These are phyloP conservation scores for Corydoras sp. DNA, from an alignment of 2,113 vertebrate species.

Conservation along the genomic window DNA sequence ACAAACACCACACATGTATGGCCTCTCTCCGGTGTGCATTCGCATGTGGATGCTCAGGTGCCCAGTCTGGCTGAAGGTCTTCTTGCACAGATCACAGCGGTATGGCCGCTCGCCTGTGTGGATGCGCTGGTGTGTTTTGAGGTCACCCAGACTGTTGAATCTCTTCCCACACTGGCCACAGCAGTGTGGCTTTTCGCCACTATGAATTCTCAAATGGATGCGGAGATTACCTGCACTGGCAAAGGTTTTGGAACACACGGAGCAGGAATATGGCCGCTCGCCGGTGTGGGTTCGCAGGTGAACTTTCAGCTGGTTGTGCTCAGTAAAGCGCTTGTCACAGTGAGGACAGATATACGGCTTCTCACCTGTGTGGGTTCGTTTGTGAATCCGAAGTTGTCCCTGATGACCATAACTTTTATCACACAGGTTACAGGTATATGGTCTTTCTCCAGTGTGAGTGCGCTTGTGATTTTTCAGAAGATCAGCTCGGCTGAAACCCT, in stretches of 20 bases:
- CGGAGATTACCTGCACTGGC: slow-evolving; percentile 61
- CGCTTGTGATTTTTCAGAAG: slow-evolving; percentile 61
- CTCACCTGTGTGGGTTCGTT: slow-evolving; percentile 64
- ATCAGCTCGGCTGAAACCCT: slow-evolving; percentile 57
- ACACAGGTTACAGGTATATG: slow-evolving; percentile 59
- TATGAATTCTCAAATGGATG: slow-evolving; percentile 66
- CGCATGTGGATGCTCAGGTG: slow-evolving; percentile 70
- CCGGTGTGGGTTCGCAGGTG: slow-evolving; percentile 66
- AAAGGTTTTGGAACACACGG: slow-evolving; percentile 62
- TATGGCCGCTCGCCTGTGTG: slow-evolving; percentile 69
- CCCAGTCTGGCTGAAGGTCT: slow-evolving; percentile 66
- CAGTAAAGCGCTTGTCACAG: slow-evolving; percentile 62
- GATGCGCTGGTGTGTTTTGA: slow-evolving; percentile 63
- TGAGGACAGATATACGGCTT: slow-evolving; percentile 60
- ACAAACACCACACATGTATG: slow-evolving; percentile 61
- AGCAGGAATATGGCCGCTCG: slow-evolving; percentile 62
- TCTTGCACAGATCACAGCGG: slow-evolving; percentile 63
- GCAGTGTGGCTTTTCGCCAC: slow-evolving; percentile 63
- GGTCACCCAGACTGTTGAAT: slow-evolving; percentile 62
- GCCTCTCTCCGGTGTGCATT: slow-evolving; percentile 66
- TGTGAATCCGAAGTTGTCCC: slow-evolving; percentile 65
- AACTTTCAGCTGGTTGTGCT: slow-evolving; percentile 67
- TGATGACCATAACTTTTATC: slow-evolving; percentile 60
- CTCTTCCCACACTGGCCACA: slow-evolving; percentile 65
- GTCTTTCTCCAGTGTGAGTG: slow-evolving; percentile 63